Evolutionary conservation across 2,113 vertebrate genomes (phyloP), one percentile per base, ranked within the genome.

Genomic region (Corydoras maculifer): DNA sequence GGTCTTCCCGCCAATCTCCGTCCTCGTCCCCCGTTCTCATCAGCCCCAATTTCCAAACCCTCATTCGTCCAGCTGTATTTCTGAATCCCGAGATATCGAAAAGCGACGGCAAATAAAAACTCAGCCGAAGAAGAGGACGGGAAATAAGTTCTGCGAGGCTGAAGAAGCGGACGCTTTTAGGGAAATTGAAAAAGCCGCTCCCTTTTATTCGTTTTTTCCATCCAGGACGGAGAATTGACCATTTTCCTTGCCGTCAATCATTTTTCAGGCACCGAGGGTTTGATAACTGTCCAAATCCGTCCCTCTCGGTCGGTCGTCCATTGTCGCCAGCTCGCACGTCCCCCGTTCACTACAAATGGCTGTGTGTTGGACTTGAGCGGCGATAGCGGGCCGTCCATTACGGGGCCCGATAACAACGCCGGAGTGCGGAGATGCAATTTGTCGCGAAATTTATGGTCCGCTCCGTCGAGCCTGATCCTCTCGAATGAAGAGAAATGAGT

Each of bases 401-500:
- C 71, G 12, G 11, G 53, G 63, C 63, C 68, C 73, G 71, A 83
- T 75, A 75, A 80, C 75, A 76, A 76, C 64, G 76, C 53, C 48
- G 70, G 78, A 69, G 74, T 76, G 49, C 73, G 71, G 35, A 75
- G 74, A 80, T 82, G 79, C 74, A 81, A 83, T 85, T 79, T 83
- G 75, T 79, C 78, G 73, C 79, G 49, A 30, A 50, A 80, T 77
- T 84, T 79, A 79, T 73, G 67, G 63, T 71, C 75, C 70, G 49
- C 74, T 76, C 67, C 54, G 77, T 79, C 78, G 79, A 77, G 72
- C 74, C 31, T 50, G 70, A 69, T 73, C 77, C 67, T 61, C 61
- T 62, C 69, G 83, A 84, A 84, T 81, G 80, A 86, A 84, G 79
- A 86, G 80, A 74, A 83, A 83, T 85, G 69, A 79, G 75, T 70